Percentiles rank a stretch among this genome's conserved stretches.
Evolutionary conservation across 2,113 vertebrate genomes (phyloP).

Genomic region (Lophotis ruficrista): DNA sequence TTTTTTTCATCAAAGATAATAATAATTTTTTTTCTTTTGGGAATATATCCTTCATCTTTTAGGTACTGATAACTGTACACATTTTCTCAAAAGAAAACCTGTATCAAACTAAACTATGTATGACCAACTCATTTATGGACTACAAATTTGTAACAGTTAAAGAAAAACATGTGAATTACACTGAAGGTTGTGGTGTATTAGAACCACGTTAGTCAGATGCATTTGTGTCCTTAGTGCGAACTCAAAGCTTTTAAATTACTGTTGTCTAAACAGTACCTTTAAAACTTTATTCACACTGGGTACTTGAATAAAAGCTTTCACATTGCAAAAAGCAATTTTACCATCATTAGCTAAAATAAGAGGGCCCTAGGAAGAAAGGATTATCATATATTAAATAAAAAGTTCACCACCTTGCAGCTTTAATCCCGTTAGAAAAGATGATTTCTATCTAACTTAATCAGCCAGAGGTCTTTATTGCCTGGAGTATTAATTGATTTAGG

Average conservation of each 20-base stretch:
- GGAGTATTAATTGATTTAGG: conserved; percentile 87
- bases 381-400: conserved; percentile 75
- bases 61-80: background rate
- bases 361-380: conserved; percentile 57
- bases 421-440: conserved; percentile 79
- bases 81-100: background rate
- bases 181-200: background rate
- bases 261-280: background rate
- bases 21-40: background rate
- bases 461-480: conserved; percentile 80
- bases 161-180: background rate
- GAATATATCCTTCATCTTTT: background rate
- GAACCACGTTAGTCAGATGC: background rate
- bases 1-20: background rate
- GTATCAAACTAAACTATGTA: background rate
- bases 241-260: background rate
- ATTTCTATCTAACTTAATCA: conserved; percentile 81
- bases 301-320: conserved; percentile 54
- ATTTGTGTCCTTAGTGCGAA: background rate
- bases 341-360: conserved; percentile 65
- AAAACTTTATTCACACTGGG: conserved; percentile 30
- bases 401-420: conserved; percentile 67
- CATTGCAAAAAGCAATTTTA: conserved; percentile 64
- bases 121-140: background rate
- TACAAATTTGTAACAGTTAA: background rate